A percentile compares a stretch with the other conserved stretches of the same genome.
Conservation (phyloP, 1,140 invertebrate genomes). For the Eciton burchellii region DNA sequence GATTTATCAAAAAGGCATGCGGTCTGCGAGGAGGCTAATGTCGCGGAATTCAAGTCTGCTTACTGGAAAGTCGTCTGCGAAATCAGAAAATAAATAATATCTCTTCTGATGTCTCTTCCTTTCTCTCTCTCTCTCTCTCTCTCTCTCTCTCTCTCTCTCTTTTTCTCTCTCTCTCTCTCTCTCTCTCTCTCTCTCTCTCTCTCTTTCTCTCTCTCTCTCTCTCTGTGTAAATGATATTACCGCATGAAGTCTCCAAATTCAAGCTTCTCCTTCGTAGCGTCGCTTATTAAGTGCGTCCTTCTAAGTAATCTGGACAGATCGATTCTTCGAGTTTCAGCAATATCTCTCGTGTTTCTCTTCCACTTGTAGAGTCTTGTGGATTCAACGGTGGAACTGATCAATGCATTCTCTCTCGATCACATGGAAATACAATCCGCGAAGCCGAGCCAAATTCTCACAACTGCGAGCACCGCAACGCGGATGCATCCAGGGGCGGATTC, state of each 20-base stretch:
- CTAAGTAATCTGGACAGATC: no score
- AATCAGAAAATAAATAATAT: constrained; percentile 18
- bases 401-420: background rate
- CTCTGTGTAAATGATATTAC: no score
- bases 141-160: no score
- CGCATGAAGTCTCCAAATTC: no score
- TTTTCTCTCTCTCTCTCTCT: no score
- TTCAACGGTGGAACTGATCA: background rate
- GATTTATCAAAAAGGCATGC: constrained; percentile 42
- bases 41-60: background rate
- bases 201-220: no score
- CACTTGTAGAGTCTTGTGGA: no score
- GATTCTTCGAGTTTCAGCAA: background rate
- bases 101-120: no score
- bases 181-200: no score
- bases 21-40: constrained; percentile 2
- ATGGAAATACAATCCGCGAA: background rate
- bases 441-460: background rate
- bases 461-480: constrained; percentile 8
- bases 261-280: no score
- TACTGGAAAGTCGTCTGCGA: background rate
- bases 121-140: no score
- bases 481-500: constrained; percentile 31
- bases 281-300: no score
- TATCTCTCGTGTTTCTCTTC: background rate